Percentiles rank a stretch among this genome's conserved stretches.
These are phyloP conservation scores for Teleopsis dalmanni DNA, from an alignment of 1,140 invertebrate genomes.

Conservation along the genomic window DNA sequence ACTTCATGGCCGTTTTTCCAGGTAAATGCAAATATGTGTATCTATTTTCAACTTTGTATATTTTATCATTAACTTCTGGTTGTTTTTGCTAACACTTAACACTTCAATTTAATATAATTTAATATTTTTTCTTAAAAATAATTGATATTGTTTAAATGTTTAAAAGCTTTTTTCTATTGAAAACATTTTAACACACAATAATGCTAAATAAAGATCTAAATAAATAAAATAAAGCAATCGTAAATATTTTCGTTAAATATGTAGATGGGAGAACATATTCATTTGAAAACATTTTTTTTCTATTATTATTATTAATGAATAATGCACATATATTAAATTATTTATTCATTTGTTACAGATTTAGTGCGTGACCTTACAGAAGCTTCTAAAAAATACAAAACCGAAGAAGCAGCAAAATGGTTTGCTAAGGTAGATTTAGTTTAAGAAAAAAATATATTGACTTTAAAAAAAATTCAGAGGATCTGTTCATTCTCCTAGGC, in stretches of 20 bases:
- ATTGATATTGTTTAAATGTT: no score
- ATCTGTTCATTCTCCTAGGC: conserved; percentile 45
- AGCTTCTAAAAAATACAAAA: conserved; percentile 59
- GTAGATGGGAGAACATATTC: no score
- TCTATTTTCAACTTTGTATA: not conserved
- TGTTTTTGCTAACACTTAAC: no score
- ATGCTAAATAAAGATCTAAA: no score
- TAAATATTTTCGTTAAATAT: no score
- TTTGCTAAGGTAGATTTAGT: conserved; percentile 61
- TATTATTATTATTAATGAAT: conserved; percentile 5
- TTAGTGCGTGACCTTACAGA: conserved; percentile 74
- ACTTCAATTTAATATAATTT: no score
- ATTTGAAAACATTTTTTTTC: conserved; percentile 3
- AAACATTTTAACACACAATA: no score
- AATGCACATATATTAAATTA: not conserved
- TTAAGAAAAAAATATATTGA: no score
- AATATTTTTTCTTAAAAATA: no score
- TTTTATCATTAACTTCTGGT: no score
- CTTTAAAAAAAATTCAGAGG: conserved; percentile 1
- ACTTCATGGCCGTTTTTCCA: conserved; percentile 80
- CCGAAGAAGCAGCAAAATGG: conserved; percentile 70
- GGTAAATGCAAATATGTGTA: conserved; percentile 32
- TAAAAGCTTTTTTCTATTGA: no score
- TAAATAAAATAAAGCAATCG: no score
- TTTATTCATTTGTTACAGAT: conserved; percentile 52